These are phyloP conservation scores for Battus philenor DNA, from an alignment of 1,140 invertebrate species.

Conservation along the genomic window DNA sequence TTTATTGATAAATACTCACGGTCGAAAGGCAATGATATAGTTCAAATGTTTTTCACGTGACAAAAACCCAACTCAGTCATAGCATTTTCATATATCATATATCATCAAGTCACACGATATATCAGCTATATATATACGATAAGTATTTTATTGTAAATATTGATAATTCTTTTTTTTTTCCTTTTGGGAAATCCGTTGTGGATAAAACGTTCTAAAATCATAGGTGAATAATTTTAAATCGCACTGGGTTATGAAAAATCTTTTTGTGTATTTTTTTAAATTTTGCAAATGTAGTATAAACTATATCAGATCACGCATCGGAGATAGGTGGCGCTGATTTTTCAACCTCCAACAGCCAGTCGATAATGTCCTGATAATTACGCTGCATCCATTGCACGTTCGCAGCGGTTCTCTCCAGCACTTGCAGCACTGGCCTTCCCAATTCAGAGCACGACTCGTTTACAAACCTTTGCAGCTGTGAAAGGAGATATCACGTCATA, in stretches of 20 bases:
- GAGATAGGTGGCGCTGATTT: constrained; percentile 13
- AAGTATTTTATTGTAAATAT: neutral
- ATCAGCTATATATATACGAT: neutral
- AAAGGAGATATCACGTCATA: constrained; percentile 17
- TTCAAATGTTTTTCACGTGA: no score
- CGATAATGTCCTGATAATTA: constrained; percentile 83
- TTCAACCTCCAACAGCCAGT: constrained; percentile 80
- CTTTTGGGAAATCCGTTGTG: neutral
- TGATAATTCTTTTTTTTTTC: neutral
- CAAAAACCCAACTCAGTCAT: no score
- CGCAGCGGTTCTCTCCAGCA: constrained; percentile 85
- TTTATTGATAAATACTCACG: no score
- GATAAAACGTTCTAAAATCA: neutral
- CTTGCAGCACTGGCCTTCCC: constrained; percentile 84
- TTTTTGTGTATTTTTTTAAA: neutral
- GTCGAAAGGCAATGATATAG: no score
- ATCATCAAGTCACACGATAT: no score
- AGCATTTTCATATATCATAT: no score
- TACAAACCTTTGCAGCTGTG: constrained; percentile 82
- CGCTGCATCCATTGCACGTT: constrained; percentile 89
- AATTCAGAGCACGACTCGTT: constrained; percentile 78
- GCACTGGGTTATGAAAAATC: neutral
- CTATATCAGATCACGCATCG: neutral
- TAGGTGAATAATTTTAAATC: neutral
- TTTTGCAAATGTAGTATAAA: no score